Conservation (phyloP, 2,113 vertebrate species). For the Typhlomys cinereus region DNA sequence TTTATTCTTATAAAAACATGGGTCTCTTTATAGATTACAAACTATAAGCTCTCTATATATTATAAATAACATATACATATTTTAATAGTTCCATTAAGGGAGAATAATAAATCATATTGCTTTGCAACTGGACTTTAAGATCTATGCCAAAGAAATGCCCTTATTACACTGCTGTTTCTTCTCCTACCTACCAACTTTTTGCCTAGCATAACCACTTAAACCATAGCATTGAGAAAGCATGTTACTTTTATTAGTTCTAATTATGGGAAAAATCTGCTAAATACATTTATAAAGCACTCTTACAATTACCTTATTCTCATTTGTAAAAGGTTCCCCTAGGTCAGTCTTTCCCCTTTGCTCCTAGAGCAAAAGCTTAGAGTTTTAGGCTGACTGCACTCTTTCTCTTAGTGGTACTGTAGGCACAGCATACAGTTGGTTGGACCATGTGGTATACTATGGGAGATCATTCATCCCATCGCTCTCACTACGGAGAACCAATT, state of each 20-base stretch:
- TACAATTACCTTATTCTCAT: background rate
- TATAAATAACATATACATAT: slow-evolving; percentile 75
- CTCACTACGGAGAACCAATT: fast-evolving
- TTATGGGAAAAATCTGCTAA: background rate
- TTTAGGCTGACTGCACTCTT: background rate
- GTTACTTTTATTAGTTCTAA: slow-evolving; percentile 15
- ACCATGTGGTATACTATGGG: background rate
- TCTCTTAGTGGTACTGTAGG: background rate
- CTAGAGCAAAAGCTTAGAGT: background rate
- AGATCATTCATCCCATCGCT: background rate
- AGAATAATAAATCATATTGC: slow-evolving; percentile 70
- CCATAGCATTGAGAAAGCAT: slow-evolving; percentile 2
- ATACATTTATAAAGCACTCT: background rate
- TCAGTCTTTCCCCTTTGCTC: background rate
- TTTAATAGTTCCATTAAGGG: slow-evolving; percentile 77
- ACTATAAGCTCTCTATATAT: slow-evolving; percentile 56
- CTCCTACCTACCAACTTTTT: slow-evolving; percentile 32
- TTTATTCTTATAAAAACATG: slow-evolving; percentile 50
- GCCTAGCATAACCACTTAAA: slow-evolving; percentile 30
- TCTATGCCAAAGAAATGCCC: slow-evolving; percentile 45
- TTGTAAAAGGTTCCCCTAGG: background rate
- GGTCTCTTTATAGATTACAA: slow-evolving; percentile 30
- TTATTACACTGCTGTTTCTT: slow-evolving; percentile 18
- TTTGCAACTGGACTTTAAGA: slow-evolving; percentile 46
- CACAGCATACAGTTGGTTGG: background rate